Evolutionary conservation across 2,113 vertebrate genomes (phyloP).

Genomic region (Pitta sordida): DNA sequence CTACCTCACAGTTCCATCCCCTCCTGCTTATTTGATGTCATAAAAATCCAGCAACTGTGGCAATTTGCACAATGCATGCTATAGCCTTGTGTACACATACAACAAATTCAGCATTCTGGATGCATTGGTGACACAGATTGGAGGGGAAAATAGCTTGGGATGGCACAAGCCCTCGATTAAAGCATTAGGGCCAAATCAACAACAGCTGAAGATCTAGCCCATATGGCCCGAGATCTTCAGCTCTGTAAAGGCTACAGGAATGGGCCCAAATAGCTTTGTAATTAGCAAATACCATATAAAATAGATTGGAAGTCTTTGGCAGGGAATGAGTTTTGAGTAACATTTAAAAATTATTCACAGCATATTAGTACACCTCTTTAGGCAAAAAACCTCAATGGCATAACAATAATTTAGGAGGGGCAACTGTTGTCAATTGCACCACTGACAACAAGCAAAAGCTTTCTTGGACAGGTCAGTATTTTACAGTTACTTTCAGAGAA

Average conservation of each 20-base stretch:
- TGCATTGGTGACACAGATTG: conserved; percentile 39
- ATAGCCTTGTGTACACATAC: conserved; percentile 22
- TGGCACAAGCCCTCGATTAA: conserved; percentile 55
- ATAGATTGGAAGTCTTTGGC: conserved; percentile 57
- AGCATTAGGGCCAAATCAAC: conserved; percentile 60
- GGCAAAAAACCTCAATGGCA: neutral
- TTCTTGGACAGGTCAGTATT: neutral
- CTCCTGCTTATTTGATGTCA: conserved; percentile 45
- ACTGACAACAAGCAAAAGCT: neutral
- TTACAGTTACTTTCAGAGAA: neutral
- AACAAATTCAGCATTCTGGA: conserved; percentile 46
- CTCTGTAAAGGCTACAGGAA: conserved; percentile 55
- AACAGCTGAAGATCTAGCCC: conserved; percentile 61
- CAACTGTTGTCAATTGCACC: neutral
- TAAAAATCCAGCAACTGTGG: conserved; percentile 48
- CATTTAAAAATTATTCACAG: conserved; percentile 24
- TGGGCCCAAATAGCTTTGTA: conserved; percentile 57
- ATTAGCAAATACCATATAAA: conserved; percentile 53
- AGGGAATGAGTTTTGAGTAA: neutral
- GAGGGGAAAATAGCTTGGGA: conserved; percentile 49
- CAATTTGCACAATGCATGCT: conserved; percentile 31
- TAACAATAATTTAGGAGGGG: neutral
- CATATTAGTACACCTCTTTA: conserved; percentile 1
- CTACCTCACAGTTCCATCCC: conserved; percentile 39
- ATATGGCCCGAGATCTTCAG: conserved; percentile 52